Percentiles rank a stretch among this genome's conserved stretches.
Conservation (phyloP, 2,888 invertebrate species). For the Phytoseiulus persimilis region DNA sequence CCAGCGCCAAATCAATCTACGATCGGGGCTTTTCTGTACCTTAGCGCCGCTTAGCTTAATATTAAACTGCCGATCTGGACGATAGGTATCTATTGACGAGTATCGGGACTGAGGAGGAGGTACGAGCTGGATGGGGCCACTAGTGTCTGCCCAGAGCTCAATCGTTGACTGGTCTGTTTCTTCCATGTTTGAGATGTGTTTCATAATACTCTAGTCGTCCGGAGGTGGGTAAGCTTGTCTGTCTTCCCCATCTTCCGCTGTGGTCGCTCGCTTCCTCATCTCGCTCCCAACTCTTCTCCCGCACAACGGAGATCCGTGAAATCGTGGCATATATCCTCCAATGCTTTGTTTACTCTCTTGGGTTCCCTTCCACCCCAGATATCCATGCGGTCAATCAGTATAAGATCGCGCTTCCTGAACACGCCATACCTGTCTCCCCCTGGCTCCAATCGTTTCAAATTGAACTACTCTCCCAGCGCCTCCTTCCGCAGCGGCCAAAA, state of each 20-base stretch:
- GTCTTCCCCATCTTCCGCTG: slow-evolving; percentile 10
- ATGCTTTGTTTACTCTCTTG: slow-evolving; percentile 51
- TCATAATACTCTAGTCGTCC: not conserved
- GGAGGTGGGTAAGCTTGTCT: slow-evolving; percentile 39
- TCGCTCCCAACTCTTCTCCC: not conserved
- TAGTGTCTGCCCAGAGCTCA: not conserved
- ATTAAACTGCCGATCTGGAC: not conserved
- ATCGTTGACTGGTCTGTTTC: not conserved
- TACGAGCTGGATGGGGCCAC: not conserved
- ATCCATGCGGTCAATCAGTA: no score
- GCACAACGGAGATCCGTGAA: not conserved
- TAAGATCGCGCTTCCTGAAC: no score
- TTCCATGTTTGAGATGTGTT: not conserved
- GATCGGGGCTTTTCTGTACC: not conserved
- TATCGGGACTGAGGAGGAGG: not conserved
- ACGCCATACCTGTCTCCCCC: no score
- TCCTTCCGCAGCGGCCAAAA: not conserved
- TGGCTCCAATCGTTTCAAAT: no score
- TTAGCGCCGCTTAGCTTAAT: not conserved
- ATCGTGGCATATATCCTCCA: slow-evolving; percentile 46
- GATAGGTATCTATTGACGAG: not conserved
- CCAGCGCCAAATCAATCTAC: not conserved
- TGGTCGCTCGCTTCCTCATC: not conserved
- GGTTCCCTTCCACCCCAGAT: slow-evolving; percentile 50
- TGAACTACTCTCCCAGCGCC: no score